phyloP scores from a whole-genome alignment of 64 coral and sea anemone genomes.

The Cladopsammia gracilis region DNA sequence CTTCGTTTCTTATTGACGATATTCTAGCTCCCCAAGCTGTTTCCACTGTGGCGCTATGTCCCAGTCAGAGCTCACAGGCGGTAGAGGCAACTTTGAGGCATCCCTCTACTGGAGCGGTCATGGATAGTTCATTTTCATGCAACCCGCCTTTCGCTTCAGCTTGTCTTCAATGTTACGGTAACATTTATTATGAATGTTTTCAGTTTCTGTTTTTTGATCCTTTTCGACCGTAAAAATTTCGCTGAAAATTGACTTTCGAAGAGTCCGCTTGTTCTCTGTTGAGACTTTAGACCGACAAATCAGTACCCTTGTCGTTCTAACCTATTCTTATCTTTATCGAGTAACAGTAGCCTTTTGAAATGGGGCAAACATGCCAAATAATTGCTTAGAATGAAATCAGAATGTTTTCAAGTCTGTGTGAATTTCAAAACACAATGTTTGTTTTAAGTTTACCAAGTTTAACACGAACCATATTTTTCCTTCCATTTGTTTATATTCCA shows the following conservation, averaged over 20 bases:
- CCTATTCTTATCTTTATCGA: not conserved
- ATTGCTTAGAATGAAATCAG: not conserved
- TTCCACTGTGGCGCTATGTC: not conserved
- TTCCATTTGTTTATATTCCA: conserved; percentile 30
- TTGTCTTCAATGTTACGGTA: conserved; percentile 36
- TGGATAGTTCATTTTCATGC: not conserved
- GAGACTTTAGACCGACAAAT: too few species aligned
- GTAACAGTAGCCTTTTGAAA: not conserved
- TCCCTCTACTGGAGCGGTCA: not conserved
- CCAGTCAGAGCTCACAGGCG: not conserved
- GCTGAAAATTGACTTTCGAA: too few species aligned
- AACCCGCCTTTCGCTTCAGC: not conserved
- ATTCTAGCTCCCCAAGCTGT: conserved; percentile 6
- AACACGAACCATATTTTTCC: conserved; percentile 14
- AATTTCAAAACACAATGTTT: conserved; percentile 26
- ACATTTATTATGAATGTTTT: not conserved
- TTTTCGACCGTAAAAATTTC: too few species aligned
- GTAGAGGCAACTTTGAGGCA: not conserved
- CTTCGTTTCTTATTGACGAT: conserved; percentile 45
- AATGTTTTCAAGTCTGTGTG: not conserved
- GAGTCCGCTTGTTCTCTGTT: too few species aligned
- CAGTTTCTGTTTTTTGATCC: not conserved
- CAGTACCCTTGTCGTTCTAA: too few species aligned
- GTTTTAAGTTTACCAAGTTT: conserved; percentile 12
- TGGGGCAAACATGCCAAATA: not conserved